Percentiles rank a stretch among this genome's conserved stretches.
Evolutionary conservation across 2,888 invertebrate species (phyloP).

Genomic region (Limnephilus auricula): DNA sequence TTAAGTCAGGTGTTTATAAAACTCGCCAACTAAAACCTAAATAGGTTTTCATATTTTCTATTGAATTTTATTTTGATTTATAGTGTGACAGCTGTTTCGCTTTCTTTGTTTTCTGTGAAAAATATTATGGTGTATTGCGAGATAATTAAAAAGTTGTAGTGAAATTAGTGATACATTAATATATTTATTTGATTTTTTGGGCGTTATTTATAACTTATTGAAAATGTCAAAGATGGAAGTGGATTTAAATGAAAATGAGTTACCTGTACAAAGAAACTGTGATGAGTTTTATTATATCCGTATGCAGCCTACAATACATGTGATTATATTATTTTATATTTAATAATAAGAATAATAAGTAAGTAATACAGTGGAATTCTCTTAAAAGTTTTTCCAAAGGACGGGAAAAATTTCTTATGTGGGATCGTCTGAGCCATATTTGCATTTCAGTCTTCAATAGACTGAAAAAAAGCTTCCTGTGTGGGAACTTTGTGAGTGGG

Average conservation of each 20-base stretch:
- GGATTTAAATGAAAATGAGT: constrained; percentile 53
- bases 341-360: neutral
- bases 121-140: neutral
- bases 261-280: neutral
- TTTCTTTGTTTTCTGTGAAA: neutral
- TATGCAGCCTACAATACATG: neutral
- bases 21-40: neutral
- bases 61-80: neutral
- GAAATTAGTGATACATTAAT: neutral
- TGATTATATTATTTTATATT: neutral
- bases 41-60: neutral
- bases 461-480: too few species aligned
- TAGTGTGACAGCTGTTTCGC: neutral
- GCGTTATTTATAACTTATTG: neutral
- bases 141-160: neutral
- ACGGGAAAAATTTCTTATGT: too few species aligned
- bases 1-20: neutral
- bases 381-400: too few species aligned
- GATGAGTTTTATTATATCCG: neutral
- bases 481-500: too few species aligned
- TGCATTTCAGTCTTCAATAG: too few species aligned
- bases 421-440: too few species aligned
- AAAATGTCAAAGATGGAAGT: constrained; percentile 43
- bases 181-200: neutral
- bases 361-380: too few species aligned